Evolutionary conservation across 2,113 vertebrate genomes (phyloP).

Genomic region (Cynoglossus semilaevis): DNA sequence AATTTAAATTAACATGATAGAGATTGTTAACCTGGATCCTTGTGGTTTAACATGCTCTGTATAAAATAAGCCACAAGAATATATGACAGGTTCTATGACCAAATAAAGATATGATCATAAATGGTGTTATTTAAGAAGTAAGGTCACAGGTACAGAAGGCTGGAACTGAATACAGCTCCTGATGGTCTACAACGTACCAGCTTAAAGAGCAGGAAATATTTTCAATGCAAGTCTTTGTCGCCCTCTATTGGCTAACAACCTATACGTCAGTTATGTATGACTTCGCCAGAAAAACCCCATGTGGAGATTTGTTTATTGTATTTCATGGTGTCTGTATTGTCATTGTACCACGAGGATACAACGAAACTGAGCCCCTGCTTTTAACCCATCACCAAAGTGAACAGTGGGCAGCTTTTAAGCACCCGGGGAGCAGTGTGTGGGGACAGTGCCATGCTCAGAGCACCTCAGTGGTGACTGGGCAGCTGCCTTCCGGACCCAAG

Average conservation of each 20-base stretch:
- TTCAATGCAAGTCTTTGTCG: conserved; percentile 8
- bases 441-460: too few species aligned
- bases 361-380: too few species aligned
- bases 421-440: too few species aligned
- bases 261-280: not conserved
- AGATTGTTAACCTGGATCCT: too few species aligned
- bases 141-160: not conserved
- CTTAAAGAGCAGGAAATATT: not conserved
- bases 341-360: too few species aligned
- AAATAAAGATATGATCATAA: not conserved
- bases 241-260: conserved; percentile 25
- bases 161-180: not conserved
- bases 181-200: not conserved
- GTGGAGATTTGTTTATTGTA: not conserved
- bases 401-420: too few species aligned
- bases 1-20: too few species aligned
- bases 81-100: not conserved
- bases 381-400: too few species aligned
- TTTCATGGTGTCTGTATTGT: too few species aligned
- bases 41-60: not conserved
- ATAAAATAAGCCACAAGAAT: not conserved
- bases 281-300: not conserved
- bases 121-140: too few species aligned
- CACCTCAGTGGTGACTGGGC: too few species aligned
- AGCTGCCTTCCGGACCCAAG: too few species aligned